These are phyloP conservation scores for Callosobruchus maculatus DNA, from an alignment of 2,888 invertebrate genomes.

Conservation along the genomic window DNA sequence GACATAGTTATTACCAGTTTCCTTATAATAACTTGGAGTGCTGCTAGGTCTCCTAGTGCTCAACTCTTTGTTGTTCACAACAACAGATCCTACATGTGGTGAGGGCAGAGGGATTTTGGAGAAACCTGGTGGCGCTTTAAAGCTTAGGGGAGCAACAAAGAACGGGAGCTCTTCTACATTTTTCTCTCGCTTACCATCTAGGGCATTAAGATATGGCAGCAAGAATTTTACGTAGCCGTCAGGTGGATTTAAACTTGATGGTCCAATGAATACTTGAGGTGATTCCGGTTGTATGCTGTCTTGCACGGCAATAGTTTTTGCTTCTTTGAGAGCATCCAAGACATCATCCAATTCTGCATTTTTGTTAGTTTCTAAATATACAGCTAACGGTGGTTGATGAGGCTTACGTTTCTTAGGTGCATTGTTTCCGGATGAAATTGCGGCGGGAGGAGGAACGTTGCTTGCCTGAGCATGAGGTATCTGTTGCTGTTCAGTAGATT, in stretches of 20 bases:
- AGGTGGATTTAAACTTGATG: conserved; percentile 68
- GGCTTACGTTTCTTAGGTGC: conserved; percentile 62
- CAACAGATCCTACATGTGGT: conserved; percentile 83
- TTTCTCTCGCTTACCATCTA: conserved; percentile 65
- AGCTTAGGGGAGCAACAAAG: conserved; percentile 82
- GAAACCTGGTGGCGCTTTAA: conserved; percentile 78
- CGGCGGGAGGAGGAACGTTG: conserved; percentile 40
- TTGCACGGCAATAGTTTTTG: conserved; percentile 72
- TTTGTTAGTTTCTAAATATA: conserved; percentile 65
- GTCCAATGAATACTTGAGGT: conserved; percentile 79
- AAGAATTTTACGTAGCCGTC: conserved; percentile 76
- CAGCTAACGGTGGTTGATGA: conserved; percentile 80
- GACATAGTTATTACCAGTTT: not conserved
- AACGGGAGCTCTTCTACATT: conserved; percentile 75
- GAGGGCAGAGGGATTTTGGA: conserved; percentile 83
- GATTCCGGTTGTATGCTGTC: conserved; percentile 68
- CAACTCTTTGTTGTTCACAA: conserved; percentile 51
- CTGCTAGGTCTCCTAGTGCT: not conserved
- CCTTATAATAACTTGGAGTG: not conserved
- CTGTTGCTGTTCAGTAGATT: conserved; percentile 24
- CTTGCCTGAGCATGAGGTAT: conserved; percentile 34
- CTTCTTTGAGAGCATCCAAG: conserved; percentile 63
- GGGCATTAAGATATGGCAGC: conserved; percentile 73
- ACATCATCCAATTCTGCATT: conserved; percentile 67
- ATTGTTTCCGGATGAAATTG: conserved; percentile 49